Percentiles rank a stretch among this genome's conserved stretches.
These are phyloP conservation scores for Drosophila rellima DNA, from an alignment of 2,888 invertebrate species.

Conservation along the genomic window DNA sequence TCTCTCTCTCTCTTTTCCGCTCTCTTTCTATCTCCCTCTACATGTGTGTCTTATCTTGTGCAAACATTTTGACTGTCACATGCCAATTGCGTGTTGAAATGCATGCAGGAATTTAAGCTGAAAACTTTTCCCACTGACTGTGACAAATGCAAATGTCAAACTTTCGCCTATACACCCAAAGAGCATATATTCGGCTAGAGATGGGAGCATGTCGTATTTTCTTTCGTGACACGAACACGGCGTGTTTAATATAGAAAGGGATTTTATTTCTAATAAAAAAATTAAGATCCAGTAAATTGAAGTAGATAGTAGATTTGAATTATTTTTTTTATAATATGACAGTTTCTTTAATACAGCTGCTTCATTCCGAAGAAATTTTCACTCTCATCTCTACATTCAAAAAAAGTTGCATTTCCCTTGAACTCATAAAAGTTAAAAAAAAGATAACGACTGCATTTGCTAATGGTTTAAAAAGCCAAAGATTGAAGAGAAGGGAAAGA, in stretches of 20 bases:
- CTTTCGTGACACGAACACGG: background rate
- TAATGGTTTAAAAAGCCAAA: slow-evolving; percentile 8
- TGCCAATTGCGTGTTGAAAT: slow-evolving; percentile 77
- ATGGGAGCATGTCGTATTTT: background rate
- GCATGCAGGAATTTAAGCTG: slow-evolving; percentile 79
- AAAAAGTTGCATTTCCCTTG: slow-evolving; percentile 30
- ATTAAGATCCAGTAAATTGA: too few species aligned
- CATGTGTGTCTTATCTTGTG: slow-evolving; percentile 45
- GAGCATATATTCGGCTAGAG: background rate
- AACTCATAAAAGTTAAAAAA: slow-evolving; percentile 46
- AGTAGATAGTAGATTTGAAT: too few species aligned
- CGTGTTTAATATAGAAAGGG: background rate
- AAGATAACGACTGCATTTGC: slow-evolving; percentile 35
- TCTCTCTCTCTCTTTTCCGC: background rate
- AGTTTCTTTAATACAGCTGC: background rate
- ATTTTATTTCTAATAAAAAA: background rate
- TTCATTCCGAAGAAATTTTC: background rate
- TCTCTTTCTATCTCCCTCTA: background rate
- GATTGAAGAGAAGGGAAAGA: background rate
- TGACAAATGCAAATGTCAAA: slow-evolving; percentile 81
- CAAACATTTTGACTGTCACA: slow-evolving; percentile 77
- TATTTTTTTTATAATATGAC: too few species aligned
- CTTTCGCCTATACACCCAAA: slow-evolving; percentile 45
- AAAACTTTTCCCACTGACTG: slow-evolving; percentile 71
- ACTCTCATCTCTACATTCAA: slow-evolving; percentile 2